Conservation (phyloP, 1,140 invertebrate species). For the Asobara japonica region DNA sequence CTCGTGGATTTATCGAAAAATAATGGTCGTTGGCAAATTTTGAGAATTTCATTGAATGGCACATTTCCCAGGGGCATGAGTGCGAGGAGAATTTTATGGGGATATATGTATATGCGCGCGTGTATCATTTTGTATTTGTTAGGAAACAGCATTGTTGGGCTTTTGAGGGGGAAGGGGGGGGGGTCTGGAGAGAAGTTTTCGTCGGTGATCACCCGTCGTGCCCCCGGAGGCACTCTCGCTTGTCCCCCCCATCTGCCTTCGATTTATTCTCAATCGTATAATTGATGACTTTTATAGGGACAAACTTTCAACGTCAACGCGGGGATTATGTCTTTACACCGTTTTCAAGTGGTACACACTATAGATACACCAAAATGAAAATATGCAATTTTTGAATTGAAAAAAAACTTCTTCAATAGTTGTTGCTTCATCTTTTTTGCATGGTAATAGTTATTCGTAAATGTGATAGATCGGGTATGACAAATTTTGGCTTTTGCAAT, state of each 20-base stretch:
- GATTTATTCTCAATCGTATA: constrained; percentile 63
- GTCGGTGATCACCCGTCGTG: constrained; percentile 48
- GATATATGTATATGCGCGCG: constrained; percentile 29
- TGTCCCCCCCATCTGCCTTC: constrained; percentile 62
- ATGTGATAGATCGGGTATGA: too few relatives aligned
- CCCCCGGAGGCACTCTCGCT: constrained; percentile 47
- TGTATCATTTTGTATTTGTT: constrained; percentile 59
- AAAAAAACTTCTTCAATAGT: too few relatives aligned
- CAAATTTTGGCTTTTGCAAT: too few relatives aligned
- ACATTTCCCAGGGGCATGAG: constrained; percentile 2
- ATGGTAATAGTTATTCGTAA: too few relatives aligned
- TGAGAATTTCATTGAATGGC: neutral
- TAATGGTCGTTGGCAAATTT: constrained; percentile 23
- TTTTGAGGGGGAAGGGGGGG: constrained; percentile 36
- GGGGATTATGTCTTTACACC: neutral
- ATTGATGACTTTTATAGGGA: constrained; percentile 57
- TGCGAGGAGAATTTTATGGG: neutral
- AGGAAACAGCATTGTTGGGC: constrained; percentile 58
- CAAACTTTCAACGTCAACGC: neutral
- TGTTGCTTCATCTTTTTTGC: too few relatives aligned
- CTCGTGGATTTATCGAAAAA: constrained; percentile 27
- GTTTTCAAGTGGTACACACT: constrained; percentile 8
- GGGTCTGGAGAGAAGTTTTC: constrained; percentile 40
- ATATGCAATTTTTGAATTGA: too few relatives aligned
- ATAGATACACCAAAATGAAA: neutral